A percentile compares a stretch with the other conserved stretches of the same genome.
phyloP scores from a whole-genome alignment of 2,797 vertebrate genomes.

The Sylvilagus floridanus region DNA sequence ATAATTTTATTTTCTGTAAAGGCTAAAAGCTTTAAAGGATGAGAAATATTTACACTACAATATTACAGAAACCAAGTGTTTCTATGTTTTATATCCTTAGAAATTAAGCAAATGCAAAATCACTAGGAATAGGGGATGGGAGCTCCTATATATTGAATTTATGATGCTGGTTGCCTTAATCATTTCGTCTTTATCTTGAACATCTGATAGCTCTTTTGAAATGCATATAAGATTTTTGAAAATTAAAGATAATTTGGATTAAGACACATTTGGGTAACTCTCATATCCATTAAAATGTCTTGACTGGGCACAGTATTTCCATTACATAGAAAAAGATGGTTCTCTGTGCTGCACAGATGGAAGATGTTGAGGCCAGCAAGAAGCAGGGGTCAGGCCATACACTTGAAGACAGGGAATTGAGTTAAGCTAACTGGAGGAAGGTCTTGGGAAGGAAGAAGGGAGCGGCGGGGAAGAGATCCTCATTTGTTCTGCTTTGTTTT shows the following conservation, averaged over 20 bases:
- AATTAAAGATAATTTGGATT: constrained; percentile 15
- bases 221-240: constrained; percentile 30
- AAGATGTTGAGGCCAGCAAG: not conserved
- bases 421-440: not conserved
- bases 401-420: not conserved
- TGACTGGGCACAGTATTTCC: not conserved
- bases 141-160: not conserved
- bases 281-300: not conserved
- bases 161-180: not conserved
- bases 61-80: not conserved
- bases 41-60: not conserved
- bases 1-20: not conserved
- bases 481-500: not conserved
- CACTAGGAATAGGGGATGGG: not conserved
- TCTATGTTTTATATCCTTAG: not conserved
- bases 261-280: not conserved
- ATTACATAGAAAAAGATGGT: not conserved
- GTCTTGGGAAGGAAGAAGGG: not conserved
- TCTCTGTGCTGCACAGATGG: not conserved
- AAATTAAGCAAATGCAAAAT: not conserved
- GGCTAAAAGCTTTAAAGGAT: not conserved
- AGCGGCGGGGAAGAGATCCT: not conserved
- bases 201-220: not conserved
- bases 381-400: not conserved
- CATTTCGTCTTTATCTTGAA: not conserved